Percentiles rank a stretch among this genome's conserved stretches.
Conservation (phyloP, 2,113 vertebrate genomes). For the Copsychus sechellarum region DNA sequence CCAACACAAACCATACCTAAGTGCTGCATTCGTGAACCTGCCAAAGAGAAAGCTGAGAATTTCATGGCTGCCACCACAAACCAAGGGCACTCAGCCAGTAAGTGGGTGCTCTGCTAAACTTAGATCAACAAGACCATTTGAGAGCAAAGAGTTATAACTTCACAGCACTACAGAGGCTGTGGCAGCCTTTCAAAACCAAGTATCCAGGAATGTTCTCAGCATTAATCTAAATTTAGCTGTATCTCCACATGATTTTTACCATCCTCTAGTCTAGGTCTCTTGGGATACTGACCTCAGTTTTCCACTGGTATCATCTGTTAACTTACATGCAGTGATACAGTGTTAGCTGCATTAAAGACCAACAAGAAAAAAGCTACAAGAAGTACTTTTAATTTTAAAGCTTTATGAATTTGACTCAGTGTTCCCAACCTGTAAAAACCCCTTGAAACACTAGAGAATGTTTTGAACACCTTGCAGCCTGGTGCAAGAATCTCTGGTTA, state of each 20-base stretch:
- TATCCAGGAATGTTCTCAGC: conserved; percentile 61
- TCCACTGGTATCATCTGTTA: conserved; percentile 36
- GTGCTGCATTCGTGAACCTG: background rate
- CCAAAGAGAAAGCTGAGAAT: conserved; percentile 18
- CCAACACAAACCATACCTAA: background rate
- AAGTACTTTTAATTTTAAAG: background rate
- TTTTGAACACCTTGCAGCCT: background rate
- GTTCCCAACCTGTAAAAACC: background rate
- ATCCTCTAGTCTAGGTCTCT: conserved; percentile 3
- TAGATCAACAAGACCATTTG: background rate
- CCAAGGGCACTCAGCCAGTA: background rate
- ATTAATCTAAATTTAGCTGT: conserved; percentile 52
- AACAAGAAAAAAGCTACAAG: background rate
- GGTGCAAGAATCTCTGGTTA: background rate
- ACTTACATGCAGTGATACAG: background rate
- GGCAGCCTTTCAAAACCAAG: conserved; percentile 50
- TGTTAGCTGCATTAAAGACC: background rate
- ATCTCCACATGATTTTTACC: conserved; percentile 37
- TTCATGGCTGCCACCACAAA: conserved; percentile 29
- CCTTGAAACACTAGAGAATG: background rate
- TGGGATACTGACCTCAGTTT: conserved; percentile 54
- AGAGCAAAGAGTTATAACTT: background rate
- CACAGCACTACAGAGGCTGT: background rate
- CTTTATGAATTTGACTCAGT: background rate
- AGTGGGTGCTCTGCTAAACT: conserved; percentile 32